Conservation (phyloP, 2,113 vertebrate species). For the Paracanthobrama guichenoti region DNA sequence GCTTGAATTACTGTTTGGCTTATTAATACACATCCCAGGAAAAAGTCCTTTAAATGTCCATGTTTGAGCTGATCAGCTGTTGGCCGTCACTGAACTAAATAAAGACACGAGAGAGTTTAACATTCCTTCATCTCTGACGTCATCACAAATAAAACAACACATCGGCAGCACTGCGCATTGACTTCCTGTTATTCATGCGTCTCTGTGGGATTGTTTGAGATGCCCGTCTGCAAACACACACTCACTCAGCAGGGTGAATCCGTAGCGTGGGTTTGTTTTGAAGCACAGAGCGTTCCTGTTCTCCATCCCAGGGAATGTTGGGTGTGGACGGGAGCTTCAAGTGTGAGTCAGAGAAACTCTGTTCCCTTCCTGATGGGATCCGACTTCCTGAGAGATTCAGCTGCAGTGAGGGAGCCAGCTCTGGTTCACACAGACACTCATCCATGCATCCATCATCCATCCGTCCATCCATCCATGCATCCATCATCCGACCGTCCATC, state of each 20-base stretch:
- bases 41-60: background rate
- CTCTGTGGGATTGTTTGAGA: background rate
- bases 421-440: background rate
- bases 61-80: background rate
- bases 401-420: background rate
- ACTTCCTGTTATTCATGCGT: background rate
- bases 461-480: too few species aligned
- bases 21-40: background rate
- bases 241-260: background rate
- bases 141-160: background rate
- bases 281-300: background rate
- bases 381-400: conserved; percentile 21
- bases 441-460: background rate
- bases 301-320: conserved; percentile 67
- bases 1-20: background rate
- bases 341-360: conserved; percentile 41
- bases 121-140: background rate
- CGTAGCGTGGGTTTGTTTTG: background rate
- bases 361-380: background rate
- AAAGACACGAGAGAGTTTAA: background rate
- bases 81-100: background rate
- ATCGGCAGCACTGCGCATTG: background rate
- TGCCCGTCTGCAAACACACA: background rate
- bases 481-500: too few species aligned
- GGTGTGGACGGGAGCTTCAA: conserved; percentile 61